Evolutionary conservation across 2,888 invertebrate species (phyloP), one percentile per base, ranked within the genome.

Genomic region (Chymomyza procnemis): DNA sequence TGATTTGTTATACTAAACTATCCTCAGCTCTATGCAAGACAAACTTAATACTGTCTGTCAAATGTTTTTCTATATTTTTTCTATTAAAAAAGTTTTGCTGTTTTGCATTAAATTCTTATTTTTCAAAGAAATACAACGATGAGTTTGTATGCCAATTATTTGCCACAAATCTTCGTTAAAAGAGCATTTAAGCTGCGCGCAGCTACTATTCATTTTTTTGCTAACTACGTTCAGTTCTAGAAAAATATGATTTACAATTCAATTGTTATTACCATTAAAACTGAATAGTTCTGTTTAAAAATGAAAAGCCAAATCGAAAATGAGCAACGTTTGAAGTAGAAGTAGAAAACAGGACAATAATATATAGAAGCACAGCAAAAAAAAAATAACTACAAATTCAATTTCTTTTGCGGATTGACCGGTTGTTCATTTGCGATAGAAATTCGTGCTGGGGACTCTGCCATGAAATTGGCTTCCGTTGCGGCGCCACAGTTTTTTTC

Each of bases 321-420:
- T 12, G 34, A 12, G 2, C 34, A 41, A 3, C 9, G 34, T 12
- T 12, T 41, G 34, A 41, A 1, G 34, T 9, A 41, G 12, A 9
- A 2, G 34, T 12, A 12, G 9, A 5, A 1, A 41, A 12, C 34
- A 41, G 12, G 34, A 12, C 34, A 12, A 41, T 12, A 12, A 3
- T 41, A 41, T 12, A 41, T 41, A 41, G 12, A 41, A 41, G 34
- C 12, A 50, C 50, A 50, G 8, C 50, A 50, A 19, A 50, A 47
- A 16, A 14, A 47, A 47, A 47, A 16, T 4, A 47, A 47, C 8
- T 50, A 16, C 18, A 71, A 70, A 74, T 73, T 52, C 61, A 69
- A 56, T 58, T 70, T 62, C 34, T n/a, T n/a, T 47, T 34, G 57
- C 57, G 57, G n/a, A 19, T 59, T 41, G 19, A 41, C 8, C 14